A percentile compares a stretch with the other conserved stretches of the same genome.
These are phyloP conservation scores for Tapirus indicus DNA, from an alignment of 2,797 vertebrate genomes.

Conservation along the genomic window DNA sequence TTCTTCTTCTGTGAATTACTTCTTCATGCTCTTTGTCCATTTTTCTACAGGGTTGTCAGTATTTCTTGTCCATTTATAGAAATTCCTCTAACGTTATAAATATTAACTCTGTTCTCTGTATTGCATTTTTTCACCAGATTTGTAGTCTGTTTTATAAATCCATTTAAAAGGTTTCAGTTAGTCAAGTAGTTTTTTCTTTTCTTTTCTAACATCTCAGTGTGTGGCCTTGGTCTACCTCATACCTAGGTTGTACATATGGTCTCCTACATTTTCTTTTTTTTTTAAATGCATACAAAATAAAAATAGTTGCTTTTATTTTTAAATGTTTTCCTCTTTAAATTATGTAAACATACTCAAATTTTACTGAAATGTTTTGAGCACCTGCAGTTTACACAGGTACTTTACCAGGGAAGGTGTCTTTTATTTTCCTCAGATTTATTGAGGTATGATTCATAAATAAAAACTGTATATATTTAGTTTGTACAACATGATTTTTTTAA, in stretches of 20 bases:
- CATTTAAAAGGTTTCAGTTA: background rate
- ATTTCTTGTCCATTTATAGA: background rate
- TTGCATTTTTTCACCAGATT: background rate
- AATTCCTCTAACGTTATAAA: slow-evolving; percentile 15
- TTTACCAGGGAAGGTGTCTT: background rate
- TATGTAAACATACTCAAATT: background rate
- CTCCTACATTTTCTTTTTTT: background rate
- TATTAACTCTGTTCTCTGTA: background rate
- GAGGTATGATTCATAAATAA: background rate
- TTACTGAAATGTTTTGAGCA: background rate
- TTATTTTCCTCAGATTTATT: background rate
- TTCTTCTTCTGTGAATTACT: background rate
- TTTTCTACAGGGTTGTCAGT: background rate
- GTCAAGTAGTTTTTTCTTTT: background rate
- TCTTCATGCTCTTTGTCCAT: background rate
- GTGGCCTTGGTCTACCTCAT: background rate
- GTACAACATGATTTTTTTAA: background rate
- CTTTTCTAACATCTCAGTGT: background rate
- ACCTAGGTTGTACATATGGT: background rate
- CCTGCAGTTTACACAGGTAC: background rate
- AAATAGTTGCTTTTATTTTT: slow-evolving; percentile 4
- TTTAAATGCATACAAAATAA: background rate
- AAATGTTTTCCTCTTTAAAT: background rate
- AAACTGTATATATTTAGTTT: background rate
- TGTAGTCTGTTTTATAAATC: background rate